Base-by-base conservation (phyloP, 2,888 invertebrate genomes). In the Capitulum mitella region DNA sequence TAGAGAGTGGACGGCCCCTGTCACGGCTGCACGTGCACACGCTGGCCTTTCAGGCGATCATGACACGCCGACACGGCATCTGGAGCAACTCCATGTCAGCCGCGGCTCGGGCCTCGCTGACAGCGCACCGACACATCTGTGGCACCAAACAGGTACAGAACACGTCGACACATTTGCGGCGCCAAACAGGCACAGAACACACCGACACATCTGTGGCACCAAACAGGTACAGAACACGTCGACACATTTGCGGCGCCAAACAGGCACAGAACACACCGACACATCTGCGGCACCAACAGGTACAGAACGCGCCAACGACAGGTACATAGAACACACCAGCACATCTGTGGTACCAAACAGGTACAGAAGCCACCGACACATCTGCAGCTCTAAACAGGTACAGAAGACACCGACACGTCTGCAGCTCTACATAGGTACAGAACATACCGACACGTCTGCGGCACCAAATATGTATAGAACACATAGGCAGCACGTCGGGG, bases 21-120 rank as follows among this genome's bases (percentile, higher is more conserved):
- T 91, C 92, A 0, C 88, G 94, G 79, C 89, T 94, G 51, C 94
- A 94, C 84, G 92, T 94, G 0, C 94, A 94, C 84, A 94, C 94
- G 0, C 85, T 94, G 82, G 94, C 94, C n/a, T 94, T 92, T 84
- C 94, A 94, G 86, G 92, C 93, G 6, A 91, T 94, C 82, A 85
- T 94, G 82, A 91, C 91, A 0, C 90, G 90, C 0, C 90, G 89
- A 82, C 87, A 88, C 75, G 90, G 91, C 0, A 84, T 88, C 14
- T 94, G 94, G 94, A 92, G 90, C 82, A 90, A 93, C 83, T 91
- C 91, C 0, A 89, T 90, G 84, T 91, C 91, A 29, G 93, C 93
- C 0, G 91, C 93, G 3, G 93, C 94, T 0, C 94, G 94, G 85
- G 93, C 94, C 2, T 91, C 93, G 0, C 85, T 94, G 16, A 93